phyloP scores from a whole-genome alignment of 2,888 invertebrate species.

The Clostera curtula region DNA sequence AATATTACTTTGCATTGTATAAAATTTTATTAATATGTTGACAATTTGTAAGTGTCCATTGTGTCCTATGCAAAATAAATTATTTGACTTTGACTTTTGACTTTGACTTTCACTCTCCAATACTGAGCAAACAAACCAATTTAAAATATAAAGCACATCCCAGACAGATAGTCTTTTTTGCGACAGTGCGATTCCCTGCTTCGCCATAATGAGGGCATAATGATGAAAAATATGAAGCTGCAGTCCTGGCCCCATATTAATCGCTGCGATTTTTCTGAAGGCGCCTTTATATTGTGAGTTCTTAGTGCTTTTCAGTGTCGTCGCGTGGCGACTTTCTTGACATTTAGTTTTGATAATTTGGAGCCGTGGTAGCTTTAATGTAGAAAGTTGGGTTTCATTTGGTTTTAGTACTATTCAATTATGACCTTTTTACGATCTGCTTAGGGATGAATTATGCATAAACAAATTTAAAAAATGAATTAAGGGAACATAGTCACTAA shows the following conservation, averaged over 20 bases:
- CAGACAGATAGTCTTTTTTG: conserved; percentile 8
- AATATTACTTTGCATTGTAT: no score
- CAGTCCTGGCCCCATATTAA: conserved; percentile 31
- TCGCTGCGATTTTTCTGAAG: conserved; percentile 33
- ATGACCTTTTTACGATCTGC: no score
- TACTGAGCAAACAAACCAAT: conserved; percentile 1
- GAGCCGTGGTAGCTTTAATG: no score
- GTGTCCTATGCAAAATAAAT: no score
- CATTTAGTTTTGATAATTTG: no score
- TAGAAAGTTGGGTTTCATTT: no score
- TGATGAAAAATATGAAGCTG: conserved; percentile 56
- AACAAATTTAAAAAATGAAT: no score
- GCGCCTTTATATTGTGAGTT: conserved; percentile 1
- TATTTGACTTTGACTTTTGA: no score
- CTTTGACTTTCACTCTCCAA: neutral
- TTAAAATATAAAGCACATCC: conserved; percentile 1
- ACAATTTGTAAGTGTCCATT: neutral
- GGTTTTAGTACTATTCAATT: no score
- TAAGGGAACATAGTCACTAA: no score
- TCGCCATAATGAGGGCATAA: conserved; percentile 46
- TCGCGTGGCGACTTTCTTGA: conserved; percentile 8
- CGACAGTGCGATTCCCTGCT: conserved; percentile 31
- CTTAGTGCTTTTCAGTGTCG: conserved; percentile 28
- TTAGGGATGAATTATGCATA: no score
- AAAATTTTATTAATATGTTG: no score